Conservation (phyloP, 2,113 vertebrate species). For the Raja brachyura region DNA sequence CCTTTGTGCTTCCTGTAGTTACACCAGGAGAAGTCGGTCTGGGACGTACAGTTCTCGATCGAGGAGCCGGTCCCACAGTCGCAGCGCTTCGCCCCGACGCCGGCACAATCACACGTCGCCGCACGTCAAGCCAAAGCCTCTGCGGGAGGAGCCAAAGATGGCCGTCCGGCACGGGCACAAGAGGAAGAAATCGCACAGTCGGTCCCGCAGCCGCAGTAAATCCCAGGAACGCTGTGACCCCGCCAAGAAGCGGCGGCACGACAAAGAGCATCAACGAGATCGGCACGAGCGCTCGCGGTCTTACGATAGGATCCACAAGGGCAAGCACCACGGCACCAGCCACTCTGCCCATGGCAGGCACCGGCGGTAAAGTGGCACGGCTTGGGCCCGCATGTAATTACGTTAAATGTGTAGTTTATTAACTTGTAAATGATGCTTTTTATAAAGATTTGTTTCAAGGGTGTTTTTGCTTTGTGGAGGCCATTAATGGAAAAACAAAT, state of each 20-base stretch:
- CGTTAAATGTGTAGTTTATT: slow-evolving; percentile 49
- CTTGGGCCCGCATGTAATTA: slow-evolving; percentile 11
- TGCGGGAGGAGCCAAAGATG: slow-evolving; percentile 77
- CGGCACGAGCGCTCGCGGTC: slow-evolving; percentile 82
- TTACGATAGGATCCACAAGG: slow-evolving; percentile 86
- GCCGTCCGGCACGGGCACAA: slow-evolving; percentile 80
- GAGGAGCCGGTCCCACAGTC: slow-evolving; percentile 83
- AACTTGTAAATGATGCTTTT: slow-evolving; percentile 64
- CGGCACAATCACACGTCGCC: slow-evolving; percentile 77
- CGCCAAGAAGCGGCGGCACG: slow-evolving; percentile 90
- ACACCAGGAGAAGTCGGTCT: slow-evolving; percentile 87
- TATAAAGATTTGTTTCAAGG: slow-evolving; percentile 58
- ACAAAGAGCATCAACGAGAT: slow-evolving; percentile 80
- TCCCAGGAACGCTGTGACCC: slow-evolving; percentile 74
- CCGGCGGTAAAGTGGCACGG: slow-evolving; percentile 64
- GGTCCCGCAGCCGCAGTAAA: slow-evolving; percentile 80
- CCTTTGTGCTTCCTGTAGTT: slow-evolving; percentile 57
- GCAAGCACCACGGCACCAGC: slow-evolving; percentile 79
- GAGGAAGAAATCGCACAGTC: slow-evolving; percentile 77
- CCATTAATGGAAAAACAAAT: slow-evolving; percentile 19
- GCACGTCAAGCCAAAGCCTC: slow-evolving; percentile 74
- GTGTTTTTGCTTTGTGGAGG: slow-evolving; percentile 52
- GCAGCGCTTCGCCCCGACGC: slow-evolving; percentile 79
- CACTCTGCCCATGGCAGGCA: slow-evolving; percentile 88
- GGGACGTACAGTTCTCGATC: slow-evolving; percentile 94